Evolutionary conservation across 2,888 invertebrate genomes (phyloP).

Genomic region (Sarcophaga caerulescens): DNA sequence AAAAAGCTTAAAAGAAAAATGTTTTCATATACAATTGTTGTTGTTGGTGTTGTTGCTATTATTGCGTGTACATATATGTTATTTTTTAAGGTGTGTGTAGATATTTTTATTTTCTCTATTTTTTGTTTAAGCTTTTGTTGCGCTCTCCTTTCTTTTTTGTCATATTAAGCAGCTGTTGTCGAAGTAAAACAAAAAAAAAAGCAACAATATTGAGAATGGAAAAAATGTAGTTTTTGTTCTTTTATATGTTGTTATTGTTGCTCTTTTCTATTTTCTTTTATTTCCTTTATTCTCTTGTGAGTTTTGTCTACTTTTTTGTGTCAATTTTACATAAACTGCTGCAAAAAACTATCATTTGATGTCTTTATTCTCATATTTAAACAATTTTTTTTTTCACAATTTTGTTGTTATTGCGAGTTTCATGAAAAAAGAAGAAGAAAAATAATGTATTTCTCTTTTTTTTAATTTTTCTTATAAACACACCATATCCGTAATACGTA

Average conservation of each 20-base stretch:
- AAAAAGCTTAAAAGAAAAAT: slow-evolving; percentile 56
- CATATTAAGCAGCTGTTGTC: slow-evolving; percentile 56
- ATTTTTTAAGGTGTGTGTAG: slow-evolving; percentile 60
- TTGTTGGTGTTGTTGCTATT: slow-evolving; percentile 18
- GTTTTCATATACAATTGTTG: slow-evolving; percentile 30
- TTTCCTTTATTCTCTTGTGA: slow-evolving; percentile 29
- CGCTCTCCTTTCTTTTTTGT: not conserved
- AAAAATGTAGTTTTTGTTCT: slow-evolving; percentile 71
- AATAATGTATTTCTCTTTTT: slow-evolving; percentile 65
- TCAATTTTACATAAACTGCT: slow-evolving; percentile 59
- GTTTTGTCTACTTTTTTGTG: slow-evolving; percentile 41
- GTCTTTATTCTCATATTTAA: slow-evolving; percentile 63
- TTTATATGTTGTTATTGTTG: slow-evolving; percentile 46
- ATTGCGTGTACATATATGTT: slow-evolving; percentile 6
- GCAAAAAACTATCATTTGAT: slow-evolving; percentile 62
- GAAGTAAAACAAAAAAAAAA: slow-evolving; percentile 20
- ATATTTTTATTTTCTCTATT: not conserved
- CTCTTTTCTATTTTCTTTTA: slow-evolving; percentile 49
- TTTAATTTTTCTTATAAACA: not conserved
- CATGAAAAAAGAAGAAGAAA: not conserved
- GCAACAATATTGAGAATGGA: not conserved
- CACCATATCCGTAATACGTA: not conserved
- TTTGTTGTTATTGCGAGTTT: slow-evolving; percentile 42
- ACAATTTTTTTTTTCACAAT: slow-evolving; percentile 73
- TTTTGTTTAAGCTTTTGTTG: not conserved